Evolutionary conservation across 1,140 invertebrate genomes (phyloP).

Genomic region (Tetramorium simillimum): DNA sequence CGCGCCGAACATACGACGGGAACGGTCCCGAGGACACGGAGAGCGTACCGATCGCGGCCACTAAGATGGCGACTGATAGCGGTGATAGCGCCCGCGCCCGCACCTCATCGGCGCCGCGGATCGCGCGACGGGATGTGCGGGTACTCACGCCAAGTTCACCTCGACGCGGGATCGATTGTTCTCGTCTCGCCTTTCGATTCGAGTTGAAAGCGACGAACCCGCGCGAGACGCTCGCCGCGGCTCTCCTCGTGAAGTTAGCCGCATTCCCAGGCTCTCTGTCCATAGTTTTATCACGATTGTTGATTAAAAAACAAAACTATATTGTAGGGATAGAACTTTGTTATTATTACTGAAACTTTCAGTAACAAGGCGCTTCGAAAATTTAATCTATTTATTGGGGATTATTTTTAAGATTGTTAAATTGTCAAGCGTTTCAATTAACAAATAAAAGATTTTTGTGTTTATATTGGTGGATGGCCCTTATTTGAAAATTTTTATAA

Average conservation of each 20-base stretch:
- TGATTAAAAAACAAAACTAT: not conserved
- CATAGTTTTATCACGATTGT: not conserved
- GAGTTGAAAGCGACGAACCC: not conserved
- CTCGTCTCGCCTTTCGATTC: not conserved
- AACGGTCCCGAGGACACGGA: not conserved
- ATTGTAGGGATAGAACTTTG: too few relatives aligned
- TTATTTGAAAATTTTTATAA: too few relatives aligned
- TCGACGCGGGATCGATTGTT: not conserved
- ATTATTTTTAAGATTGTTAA: too few relatives aligned
- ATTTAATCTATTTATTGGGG: too few relatives aligned
- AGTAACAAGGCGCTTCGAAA: too few relatives aligned
- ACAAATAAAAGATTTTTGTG: too few relatives aligned
- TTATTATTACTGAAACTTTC: too few relatives aligned
- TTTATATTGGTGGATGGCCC: too few relatives aligned
- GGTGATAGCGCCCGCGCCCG: slow-evolving; percentile 29
- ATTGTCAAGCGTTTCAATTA: too few relatives aligned
- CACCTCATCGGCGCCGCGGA: not conserved
- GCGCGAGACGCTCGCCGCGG: not conserved
- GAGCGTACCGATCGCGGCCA: slow-evolving; percentile 63
- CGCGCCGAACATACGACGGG: slow-evolving; percentile 62
- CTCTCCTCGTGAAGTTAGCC: too few relatives aligned
- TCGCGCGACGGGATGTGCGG: not conserved
- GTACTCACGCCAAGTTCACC: not conserved
- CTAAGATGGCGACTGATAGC: slow-evolving; percentile 71
- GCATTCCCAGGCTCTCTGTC: too few relatives aligned